These are phyloP conservation scores for Chrysemys picta DNA, from an alignment of 2,113 vertebrate genomes.

Conservation along the genomic window DNA sequence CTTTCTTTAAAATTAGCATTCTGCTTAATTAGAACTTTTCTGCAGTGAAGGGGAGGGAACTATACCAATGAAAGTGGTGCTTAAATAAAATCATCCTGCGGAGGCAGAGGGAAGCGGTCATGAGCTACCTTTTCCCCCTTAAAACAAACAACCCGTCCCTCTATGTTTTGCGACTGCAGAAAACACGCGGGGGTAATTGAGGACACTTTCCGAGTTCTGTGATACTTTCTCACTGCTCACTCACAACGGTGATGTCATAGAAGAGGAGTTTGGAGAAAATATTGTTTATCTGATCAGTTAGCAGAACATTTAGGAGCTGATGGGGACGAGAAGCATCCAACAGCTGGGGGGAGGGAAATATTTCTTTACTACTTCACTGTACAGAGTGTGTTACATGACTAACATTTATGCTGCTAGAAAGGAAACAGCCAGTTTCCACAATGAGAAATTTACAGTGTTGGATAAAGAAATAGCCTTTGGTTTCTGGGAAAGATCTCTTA, in stretches of 20 bases:
- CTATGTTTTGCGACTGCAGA: background rate
- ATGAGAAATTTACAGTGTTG: background rate
- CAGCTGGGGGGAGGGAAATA: background rate
- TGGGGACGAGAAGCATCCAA: background rate
- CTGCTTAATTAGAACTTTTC: background rate
- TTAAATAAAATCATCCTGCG: background rate
- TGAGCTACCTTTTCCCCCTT: background rate
- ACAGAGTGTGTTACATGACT: background rate
- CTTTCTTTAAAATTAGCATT: background rate
- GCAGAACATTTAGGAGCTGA: background rate
- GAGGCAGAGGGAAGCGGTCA: background rate
- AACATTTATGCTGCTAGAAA: background rate
- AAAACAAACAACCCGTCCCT: background rate
- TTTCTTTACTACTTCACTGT: background rate
- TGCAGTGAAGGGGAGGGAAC: background rate
- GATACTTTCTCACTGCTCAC: background rate
- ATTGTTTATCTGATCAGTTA: background rate
- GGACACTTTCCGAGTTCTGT: background rate
- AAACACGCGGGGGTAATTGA: background rate
- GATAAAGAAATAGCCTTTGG: background rate
- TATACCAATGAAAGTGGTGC: background rate
- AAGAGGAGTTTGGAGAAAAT: background rate
- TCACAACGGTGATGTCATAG: background rate
- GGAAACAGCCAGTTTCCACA: background rate
- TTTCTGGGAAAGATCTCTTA: background rate